Percentiles rank a stretch among this genome's conserved stretches.
These are phyloP conservation scores for Torymus auratus DNA, from an alignment of 2,888 invertebrate species.

Conservation along the genomic window DNA sequence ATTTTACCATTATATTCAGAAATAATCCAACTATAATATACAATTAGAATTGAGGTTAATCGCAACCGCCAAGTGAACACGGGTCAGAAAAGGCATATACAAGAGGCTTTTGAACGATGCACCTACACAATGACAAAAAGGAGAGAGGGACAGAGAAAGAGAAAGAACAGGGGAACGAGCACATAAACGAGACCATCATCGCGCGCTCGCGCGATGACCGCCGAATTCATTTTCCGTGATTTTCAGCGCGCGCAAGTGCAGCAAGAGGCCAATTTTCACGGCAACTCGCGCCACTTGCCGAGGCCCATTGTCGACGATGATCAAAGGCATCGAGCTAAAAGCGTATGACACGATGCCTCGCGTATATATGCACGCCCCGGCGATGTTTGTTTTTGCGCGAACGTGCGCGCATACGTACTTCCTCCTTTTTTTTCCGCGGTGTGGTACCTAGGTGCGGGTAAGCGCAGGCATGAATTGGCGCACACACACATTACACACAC, in stretches of 20 bases:
- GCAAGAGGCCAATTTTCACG: slow-evolving; percentile 46
- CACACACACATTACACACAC: background rate
- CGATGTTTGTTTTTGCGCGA: slow-evolving; percentile 42
- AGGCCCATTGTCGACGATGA: slow-evolving; percentile 52
- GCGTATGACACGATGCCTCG: slow-evolving; percentile 22
- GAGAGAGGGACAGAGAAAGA: background rate
- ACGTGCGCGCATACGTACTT: slow-evolving; percentile 6
- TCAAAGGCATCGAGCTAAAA: slow-evolving; percentile 53
- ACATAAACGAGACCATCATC: background rate
- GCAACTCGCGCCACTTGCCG: slow-evolving; percentile 51
- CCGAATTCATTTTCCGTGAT: slow-evolving; percentile 49
- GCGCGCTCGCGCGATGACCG: slow-evolving; percentile 29
- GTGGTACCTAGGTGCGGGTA: no score
- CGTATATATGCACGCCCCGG: background rate
- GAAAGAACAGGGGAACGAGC: background rate
- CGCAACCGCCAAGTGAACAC: no score
- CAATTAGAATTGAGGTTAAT: no score
- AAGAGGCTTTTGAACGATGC: no score
- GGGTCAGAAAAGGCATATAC: no score
- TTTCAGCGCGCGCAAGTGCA: slow-evolving; percentile 14
- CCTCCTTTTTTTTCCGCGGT: background rate
- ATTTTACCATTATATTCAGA: no score
- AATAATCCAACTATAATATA: no score
- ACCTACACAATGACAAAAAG: no score
- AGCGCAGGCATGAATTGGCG: background rate